These are phyloP conservation scores for Molossus molossus DNA, from an alignment of 2,797 vertebrate species.

Conservation along the genomic window DNA sequence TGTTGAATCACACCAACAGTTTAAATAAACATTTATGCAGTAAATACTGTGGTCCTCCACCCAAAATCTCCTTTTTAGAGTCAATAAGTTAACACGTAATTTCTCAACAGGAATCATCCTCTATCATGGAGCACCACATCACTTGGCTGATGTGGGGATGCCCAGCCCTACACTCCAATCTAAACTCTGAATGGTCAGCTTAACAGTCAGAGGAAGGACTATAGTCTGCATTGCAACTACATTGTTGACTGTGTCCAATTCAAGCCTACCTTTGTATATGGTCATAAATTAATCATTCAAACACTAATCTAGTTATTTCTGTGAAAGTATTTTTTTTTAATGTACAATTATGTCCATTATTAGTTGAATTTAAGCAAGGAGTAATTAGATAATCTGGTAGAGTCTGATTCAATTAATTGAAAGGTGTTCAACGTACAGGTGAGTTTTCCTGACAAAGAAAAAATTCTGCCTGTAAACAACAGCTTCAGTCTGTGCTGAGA, in stretches of 20 bases:
- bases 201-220: not conserved
- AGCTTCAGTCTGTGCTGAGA: not conserved
- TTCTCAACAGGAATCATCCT: not conserved
- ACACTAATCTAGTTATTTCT: not conserved
- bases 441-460: not conserved
- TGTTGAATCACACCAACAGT: not conserved
- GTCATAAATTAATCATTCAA: not conserved
- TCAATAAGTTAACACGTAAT: not conserved
- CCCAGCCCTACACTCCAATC: rapidly evolving
- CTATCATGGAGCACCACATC: too few species aligned
- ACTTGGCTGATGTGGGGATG: not conserved
- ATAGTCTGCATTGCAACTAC: not conserved
- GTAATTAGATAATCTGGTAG: not conserved
- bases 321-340: not conserved
- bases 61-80: not conserved
- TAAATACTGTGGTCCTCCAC: not conserved
- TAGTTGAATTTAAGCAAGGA: not conserved
- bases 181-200: not conserved
- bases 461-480: not conserved
- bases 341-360: not conserved
- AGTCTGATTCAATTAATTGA: not conserved
- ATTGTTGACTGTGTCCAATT: not conserved
- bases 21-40: not conserved
- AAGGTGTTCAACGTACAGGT: not conserved
- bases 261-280: not conserved